Evolutionary conservation across 2,797 vertebrate species (phyloP).

Genomic region (Melanogrammus aeglefinus): DNA sequence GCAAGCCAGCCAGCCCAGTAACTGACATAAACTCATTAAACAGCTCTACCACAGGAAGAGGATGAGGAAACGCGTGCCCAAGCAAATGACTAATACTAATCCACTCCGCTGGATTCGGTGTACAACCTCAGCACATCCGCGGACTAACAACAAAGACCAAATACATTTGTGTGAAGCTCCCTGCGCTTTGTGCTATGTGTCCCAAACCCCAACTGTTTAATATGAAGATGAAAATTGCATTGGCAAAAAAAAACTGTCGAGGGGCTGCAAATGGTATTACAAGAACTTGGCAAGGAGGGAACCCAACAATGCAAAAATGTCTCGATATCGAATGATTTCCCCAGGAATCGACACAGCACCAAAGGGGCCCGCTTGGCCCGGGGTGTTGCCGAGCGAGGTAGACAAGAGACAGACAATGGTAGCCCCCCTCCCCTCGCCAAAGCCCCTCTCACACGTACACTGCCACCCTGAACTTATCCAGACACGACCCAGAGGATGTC

Average conservation of each 20-base stretch:
- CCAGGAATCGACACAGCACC: conserved; percentile 31
- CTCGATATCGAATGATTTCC: conserved; percentile 31
- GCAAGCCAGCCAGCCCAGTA: conserved; percentile 9
- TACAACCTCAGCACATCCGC: background rate
- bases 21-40: conserved; percentile 6
- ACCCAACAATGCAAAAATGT: conserved; percentile 11
- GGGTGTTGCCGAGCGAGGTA: conserved; percentile 28
- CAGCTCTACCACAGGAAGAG: background rate
- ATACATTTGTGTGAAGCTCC: conserved; percentile 1
- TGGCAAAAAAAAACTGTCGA: conserved; percentile 17
- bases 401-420: conserved; percentile 33
- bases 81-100: background rate
- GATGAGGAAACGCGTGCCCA: background rate
- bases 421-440: conserved; percentile 1
- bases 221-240: conserved; percentile 16
- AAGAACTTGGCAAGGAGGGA: conserved; percentile 12
- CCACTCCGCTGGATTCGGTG: background rate
- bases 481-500: too few relatives aligned
- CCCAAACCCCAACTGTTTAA: background rate
- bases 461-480: too few relatives aligned
- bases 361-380: conserved; percentile 27
- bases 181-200: background rate
- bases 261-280: conserved; percentile 4
- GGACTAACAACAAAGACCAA: background rate
- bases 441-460: too few relatives aligned